Evolutionary conservation across 2,797 vertebrate genomes (phyloP), one percentile per base, ranked within the genome.

Genomic region (Tarsius wallacei): DNA sequence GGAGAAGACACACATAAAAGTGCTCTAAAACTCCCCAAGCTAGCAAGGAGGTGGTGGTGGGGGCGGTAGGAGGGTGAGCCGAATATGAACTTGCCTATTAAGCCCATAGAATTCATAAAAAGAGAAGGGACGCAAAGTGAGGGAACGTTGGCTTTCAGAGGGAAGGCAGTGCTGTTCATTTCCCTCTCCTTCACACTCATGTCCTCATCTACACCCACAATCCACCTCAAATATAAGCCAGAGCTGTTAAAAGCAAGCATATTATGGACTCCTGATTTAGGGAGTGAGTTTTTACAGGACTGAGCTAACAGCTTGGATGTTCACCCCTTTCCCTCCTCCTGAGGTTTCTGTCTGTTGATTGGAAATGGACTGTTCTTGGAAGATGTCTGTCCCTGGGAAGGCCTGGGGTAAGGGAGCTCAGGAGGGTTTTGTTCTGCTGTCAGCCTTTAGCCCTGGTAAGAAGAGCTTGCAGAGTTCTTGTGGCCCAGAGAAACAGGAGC

Each of bases 1-100:
- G 74, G 42, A 89, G 53, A 93, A 49, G 49, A 33, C 6, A 61
- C 51, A 83, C 13, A 47, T 49, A 83, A 31, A 33, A 31, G 55
- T 91, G 68, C 59, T 80, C 73, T 93, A 49, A 59, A 83, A 64
- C 10, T 91, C 61, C 93, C 66, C 57, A 93, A 74, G 42, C 36
- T 63, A 36, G 53, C 11, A 26, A 28, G 51, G 21, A 64, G 63
- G 9, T 33, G 24, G 10, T 82, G 49, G 33, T 61, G 47, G 91
- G 70, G n/a, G 26, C 22, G 19, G 17, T 4, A 17, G 2, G 21
- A 42, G 49, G 8, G 19, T 51, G 49, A 73, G 63, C 1, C 66
- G 4, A 76, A 31, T 9, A 51, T 7, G 33, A 96, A 5, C 17
- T n/a, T 81, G 26, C 17, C n/a, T 21, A 17, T 4, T 55, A 73